Evolutionary conservation across 2,113 vertebrate genomes (phyloP).

Genomic region (Syngnathoides biaculeatus): DNA sequence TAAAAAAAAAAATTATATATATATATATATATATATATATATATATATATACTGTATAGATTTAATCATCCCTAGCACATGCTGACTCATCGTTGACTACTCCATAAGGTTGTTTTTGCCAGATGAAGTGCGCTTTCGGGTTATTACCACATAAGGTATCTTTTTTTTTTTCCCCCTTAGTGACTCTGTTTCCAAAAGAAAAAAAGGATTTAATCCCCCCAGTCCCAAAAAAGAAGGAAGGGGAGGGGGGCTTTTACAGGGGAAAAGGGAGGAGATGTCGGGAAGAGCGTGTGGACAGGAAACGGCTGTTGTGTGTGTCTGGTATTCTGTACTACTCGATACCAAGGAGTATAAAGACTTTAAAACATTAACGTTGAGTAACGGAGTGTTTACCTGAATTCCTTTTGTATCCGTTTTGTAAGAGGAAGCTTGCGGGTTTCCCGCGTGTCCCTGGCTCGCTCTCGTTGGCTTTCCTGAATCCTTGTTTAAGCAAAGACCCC

Average conservation of each 20-base stretch:
- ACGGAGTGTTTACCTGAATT: not conserved
- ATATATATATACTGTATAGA: too few relatives aligned
- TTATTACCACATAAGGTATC: not conserved
- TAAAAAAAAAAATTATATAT: too few relatives aligned
- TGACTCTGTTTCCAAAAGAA: not conserved
- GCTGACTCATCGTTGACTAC: too few relatives aligned
- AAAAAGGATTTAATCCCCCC: not conserved
- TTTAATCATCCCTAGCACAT: too few relatives aligned
- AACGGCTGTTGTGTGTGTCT: not conserved
- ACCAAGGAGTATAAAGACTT: not conserved
- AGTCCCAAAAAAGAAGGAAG: not conserved
- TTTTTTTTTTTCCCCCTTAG: not conserved
- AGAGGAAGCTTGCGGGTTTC: not conserved
- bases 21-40: too few relatives aligned
- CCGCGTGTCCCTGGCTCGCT: not conserved
- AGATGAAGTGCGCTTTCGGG: not conserved
- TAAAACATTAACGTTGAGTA: not conserved
- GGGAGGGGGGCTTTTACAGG: not conserved
- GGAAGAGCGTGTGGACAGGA: not conserved
- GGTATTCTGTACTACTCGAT: not conserved
- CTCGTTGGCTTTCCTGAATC: not conserved
- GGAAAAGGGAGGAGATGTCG: not conserved
- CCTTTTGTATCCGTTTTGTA: not conserved
- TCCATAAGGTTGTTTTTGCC: not conserved
- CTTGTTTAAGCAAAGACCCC: too few relatives aligned